Conservation (phyloP, 2,113 vertebrate genomes). For the Notarius quadriscutis region DNA sequence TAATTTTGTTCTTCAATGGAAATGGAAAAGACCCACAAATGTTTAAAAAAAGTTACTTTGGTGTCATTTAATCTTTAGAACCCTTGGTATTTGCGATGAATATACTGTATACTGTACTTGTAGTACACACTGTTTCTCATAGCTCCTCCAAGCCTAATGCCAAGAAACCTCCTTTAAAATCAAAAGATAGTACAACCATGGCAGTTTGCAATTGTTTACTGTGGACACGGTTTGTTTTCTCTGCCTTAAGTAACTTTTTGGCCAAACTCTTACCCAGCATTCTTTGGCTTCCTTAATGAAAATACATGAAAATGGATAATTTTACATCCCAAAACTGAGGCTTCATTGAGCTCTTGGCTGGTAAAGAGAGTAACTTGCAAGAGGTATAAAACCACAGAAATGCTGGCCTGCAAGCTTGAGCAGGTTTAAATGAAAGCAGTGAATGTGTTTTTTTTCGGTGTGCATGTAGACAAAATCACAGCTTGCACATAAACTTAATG, state of each 20-base stretch:
- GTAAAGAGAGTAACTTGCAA: conserved; percentile 31
- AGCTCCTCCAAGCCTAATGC: neutral
- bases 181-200: neutral
- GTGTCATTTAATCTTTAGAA: neutral
- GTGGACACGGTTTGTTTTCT: neutral
- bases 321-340: conserved; percentile 39
- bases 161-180: neutral
- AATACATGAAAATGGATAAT: conserved; percentile 14
- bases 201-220: neutral
- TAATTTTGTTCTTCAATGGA: neutral
- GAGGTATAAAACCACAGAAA: conserved; percentile 47
- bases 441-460: conserved; percentile 31
- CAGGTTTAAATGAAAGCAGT: conserved; percentile 18
- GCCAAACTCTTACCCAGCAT: neutral
- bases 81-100: neutral
- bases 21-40: neutral
- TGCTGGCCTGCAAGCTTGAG: conserved; percentile 8
- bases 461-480: conserved; percentile 4
- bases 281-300: conserved; percentile 16
- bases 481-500: conserved; percentile 13
- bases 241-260: neutral
- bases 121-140: neutral
- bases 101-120: neutral
- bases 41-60: neutral
- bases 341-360: conserved; percentile 38